Conservation (phyloP, 2,113 vertebrate genomes). For the Anhinga anhinga region DNA sequence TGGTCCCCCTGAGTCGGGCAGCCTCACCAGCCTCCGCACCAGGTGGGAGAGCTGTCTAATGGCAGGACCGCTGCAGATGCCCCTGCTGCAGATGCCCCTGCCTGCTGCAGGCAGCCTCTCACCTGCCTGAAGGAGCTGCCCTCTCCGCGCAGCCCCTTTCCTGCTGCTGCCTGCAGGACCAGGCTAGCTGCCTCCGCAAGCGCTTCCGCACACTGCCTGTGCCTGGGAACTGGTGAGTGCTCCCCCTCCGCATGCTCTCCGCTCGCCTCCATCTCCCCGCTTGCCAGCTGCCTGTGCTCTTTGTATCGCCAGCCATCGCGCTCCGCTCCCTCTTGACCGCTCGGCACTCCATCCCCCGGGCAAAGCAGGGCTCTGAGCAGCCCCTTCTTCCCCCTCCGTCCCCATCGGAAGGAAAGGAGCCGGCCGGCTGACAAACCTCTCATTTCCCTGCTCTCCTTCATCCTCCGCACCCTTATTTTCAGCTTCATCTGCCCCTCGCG, state of each 20-base stretch:
- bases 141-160: neutral
- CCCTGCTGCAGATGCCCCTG: neutral
- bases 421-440: constrained; percentile 80
- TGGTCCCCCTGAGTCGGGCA: neutral
- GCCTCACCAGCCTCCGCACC: neutral
- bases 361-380: neutral
- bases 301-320: neutral
- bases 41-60: neutral
- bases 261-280: neutral
- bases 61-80: neutral
- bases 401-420: constrained; percentile 19
- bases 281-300: neutral
- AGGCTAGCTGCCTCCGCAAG: neutral
- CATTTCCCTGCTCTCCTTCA: constrained; percentile 86
- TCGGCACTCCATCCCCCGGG: neutral
- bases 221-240: neutral
- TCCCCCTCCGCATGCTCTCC: neutral
- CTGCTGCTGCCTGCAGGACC: neutral
- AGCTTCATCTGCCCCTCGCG: constrained; percentile 87
- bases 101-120: neutral
- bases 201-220: neutral
- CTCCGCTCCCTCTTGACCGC: neutral
- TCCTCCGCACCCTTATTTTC: constrained; percentile 90
- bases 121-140: neutral
- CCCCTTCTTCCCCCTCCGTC: neutral